phyloP scores from a whole-genome alignment of 2,113 vertebrate species.

The Lycocorax pyrrhopterus region DNA sequence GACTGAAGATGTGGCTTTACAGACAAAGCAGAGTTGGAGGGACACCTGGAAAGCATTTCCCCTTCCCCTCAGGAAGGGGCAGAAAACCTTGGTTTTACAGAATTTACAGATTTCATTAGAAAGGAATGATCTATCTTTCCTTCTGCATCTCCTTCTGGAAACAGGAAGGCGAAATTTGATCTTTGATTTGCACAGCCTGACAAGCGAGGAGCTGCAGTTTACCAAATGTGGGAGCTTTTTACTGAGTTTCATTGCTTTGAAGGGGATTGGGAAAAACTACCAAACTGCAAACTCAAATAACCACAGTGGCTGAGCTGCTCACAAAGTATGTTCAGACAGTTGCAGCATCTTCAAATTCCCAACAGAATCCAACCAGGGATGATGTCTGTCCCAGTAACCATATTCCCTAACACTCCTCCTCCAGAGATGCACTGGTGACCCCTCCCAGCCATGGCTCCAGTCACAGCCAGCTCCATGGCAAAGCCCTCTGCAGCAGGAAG shows the following conservation, averaged over 20 bases:
- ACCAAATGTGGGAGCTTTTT: not conserved
- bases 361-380: not conserved
- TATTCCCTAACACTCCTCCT: not conserved
- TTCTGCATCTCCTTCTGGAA: conserved; percentile 21
- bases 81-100: conserved; percentile 9
- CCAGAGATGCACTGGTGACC: not conserved
- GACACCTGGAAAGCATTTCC: conserved; percentile 61
- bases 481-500: not conserved
- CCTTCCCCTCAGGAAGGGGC: conserved; percentile 6
- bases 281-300: not conserved
- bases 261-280: not conserved
- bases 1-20: not conserved
- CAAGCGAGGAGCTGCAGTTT: not conserved
- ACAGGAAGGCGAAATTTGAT: not conserved
- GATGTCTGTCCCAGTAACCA: not conserved
- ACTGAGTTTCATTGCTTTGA: not conserved
- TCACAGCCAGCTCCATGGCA: not conserved
- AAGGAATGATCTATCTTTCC: conserved; percentile 5
- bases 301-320: not conserved
- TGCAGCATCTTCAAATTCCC: not conserved
- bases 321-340: not conserved
- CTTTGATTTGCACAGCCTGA: not conserved
- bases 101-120: conserved; percentile 16
- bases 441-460: not conserved
- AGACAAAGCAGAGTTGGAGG: not conserved